Conservation (phyloP, 2,888 invertebrate species). For the Morpho deidamia region DNA sequence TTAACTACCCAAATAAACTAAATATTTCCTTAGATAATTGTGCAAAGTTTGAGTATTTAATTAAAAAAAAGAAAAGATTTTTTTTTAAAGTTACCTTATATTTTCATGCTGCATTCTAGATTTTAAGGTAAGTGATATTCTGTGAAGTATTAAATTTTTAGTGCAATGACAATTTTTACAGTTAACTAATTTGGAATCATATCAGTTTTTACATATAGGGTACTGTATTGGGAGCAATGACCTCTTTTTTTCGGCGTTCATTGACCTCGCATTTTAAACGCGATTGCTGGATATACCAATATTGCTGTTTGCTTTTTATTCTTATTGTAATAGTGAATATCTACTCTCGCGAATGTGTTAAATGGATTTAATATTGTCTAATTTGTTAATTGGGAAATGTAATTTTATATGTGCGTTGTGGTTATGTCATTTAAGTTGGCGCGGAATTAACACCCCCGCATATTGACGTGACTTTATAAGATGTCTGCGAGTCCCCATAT, state of each 20-base stretch:
- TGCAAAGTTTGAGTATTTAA: too few relatives aligned
- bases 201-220: conserved; percentile 38
- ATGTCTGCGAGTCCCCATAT: too few relatives aligned
- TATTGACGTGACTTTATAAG: too few relatives aligned
- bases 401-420: not conserved
- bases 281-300: conserved; percentile 45
- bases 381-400: not conserved
- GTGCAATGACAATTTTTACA: conserved; percentile 4
- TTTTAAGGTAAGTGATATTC: conserved; percentile 11
- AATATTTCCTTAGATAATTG: too few relatives aligned
- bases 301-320: conserved; percentile 33
- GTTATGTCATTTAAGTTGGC: too few relatives aligned
- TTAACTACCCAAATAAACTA: too few relatives aligned
- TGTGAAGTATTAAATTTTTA: conserved; percentile 1
- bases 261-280: conserved; percentile 62
- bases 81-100: not conserved
- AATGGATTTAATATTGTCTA: not conserved
- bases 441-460: too few relatives aligned
- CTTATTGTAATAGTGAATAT: conserved; percentile 29
- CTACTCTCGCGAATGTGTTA: not conserved
- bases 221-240: conserved; percentile 57
- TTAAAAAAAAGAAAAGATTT: not conserved
- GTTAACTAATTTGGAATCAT: conserved; percentile 13
- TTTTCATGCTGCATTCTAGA: conserved; percentile 23
- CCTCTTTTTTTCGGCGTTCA: conserved; percentile 62